Evolutionary conservation across 2,888 invertebrate genomes (phyloP).

Genomic region (Dryomyza anilis): DNA sequence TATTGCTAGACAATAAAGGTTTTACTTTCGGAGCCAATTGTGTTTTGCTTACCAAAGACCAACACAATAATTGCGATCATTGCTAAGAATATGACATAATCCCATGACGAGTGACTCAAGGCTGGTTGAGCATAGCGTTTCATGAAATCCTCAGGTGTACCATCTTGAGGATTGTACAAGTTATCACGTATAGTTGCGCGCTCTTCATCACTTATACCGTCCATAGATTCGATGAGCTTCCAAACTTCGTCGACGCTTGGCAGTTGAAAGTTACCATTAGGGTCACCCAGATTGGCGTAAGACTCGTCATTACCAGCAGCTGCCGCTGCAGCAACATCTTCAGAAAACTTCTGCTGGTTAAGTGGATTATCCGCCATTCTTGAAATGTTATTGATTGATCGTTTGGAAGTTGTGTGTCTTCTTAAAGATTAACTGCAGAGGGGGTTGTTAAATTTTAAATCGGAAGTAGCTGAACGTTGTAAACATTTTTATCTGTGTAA

Average conservation of each 20-base stretch:
- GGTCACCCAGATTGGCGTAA: conserved; percentile 37
- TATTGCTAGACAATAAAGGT: background rate
- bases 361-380: conserved; percentile 52
- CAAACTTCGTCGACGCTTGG: conserved; percentile 67
- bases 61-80: conserved; percentile 57
- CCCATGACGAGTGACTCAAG: conserved; percentile 42
- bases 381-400: conserved; percentile 16
- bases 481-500: no score
- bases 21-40: background rate
- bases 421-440: conserved; percentile 11
- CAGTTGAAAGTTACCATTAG: conserved; percentile 58
- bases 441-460: background rate
- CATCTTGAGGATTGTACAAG: conserved; percentile 62
- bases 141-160: conserved; percentile 52
- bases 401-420: conserved; percentile 1
- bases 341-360: conserved; percentile 51
- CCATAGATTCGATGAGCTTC: conserved; percentile 65
- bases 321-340: conserved; percentile 52
- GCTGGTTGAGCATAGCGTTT: conserved; percentile 41
- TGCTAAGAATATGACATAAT: conserved; percentile 55
- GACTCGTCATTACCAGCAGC: conserved; percentile 45
- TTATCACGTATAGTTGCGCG: conserved; percentile 66
- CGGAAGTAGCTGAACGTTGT: background rate
- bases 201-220: conserved; percentile 67
- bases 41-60: conserved; percentile 59